A percentile compares a stretch with the other conserved stretches of the same genome.
These are phyloP conservation scores for Beaufortia kweichowensis DNA, from an alignment of 2,113 vertebrate genomes.

Conservation along the genomic window DNA sequence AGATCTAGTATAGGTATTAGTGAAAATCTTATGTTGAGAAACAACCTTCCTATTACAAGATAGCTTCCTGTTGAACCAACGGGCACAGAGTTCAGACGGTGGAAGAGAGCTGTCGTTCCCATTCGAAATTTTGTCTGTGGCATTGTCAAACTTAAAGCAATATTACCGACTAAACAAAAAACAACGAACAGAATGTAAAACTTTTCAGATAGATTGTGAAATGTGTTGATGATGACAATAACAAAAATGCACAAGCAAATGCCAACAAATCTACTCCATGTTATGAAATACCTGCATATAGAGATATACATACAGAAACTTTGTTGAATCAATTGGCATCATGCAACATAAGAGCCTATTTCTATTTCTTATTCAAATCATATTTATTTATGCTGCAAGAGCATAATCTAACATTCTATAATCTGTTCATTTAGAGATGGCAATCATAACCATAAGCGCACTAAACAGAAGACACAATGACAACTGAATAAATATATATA, in stretches of 20 bases:
- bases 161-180: background rate
- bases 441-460: background rate
- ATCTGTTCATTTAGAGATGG: background rate
- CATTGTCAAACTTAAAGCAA: background rate
- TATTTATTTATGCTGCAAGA: background rate
- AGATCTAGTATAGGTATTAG: conserved; percentile 20
- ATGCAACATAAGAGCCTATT: background rate
- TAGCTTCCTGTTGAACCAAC: conserved; percentile 58
- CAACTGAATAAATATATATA: background rate
- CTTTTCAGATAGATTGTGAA: background rate
- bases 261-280: too few relatives aligned
- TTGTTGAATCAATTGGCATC: background rate
- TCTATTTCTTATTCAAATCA: too few relatives aligned
- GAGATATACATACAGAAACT: background rate
- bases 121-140: background rate
- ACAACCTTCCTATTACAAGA: conserved; percentile 60
- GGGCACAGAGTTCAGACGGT: conserved; percentile 22
- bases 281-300: background rate
- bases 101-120: background rate
- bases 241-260: too few relatives aligned
- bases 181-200: background rate
- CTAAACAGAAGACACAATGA: background rate
- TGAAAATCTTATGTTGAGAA: conserved; percentile 69
- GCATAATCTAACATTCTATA: too few relatives aligned
- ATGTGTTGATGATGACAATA: background rate